Percentiles rank a stretch among this genome's conserved stretches.
Evolutionary conservation across 2,888 invertebrate genomes (phyloP).

Genomic region (Myopa tessellatipennis): DNA sequence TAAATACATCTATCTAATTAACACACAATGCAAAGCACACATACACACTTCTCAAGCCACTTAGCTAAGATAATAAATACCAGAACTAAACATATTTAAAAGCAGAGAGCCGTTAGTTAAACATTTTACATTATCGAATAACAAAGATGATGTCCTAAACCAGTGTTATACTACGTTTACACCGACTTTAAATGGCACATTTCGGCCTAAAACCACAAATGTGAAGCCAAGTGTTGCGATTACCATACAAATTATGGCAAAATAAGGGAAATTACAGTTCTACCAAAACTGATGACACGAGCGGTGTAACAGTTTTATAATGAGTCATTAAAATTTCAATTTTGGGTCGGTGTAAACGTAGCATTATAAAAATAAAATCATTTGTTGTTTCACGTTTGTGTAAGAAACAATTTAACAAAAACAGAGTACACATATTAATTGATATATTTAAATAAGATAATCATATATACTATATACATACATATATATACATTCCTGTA

Average conservation of each 20-base stretch:
- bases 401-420: slow-evolving; percentile 24
- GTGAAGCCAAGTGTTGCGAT: no score
- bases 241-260: no score
- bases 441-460: slow-evolving; percentile 40
- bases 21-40: slow-evolving; percentile 35
- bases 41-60: slow-evolving; percentile 34
- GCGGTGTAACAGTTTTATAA: no score
- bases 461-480: slow-evolving; percentile 40
- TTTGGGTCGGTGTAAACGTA: no score
- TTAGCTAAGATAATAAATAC: slow-evolving; percentile 24
- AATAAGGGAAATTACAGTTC: no score
- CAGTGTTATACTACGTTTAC: slow-evolving; percentile 8
- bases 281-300: no score
- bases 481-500: slow-evolving; percentile 63
- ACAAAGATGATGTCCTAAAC: slow-evolving; percentile 13
- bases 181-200: no score
- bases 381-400: slow-evolving; percentile 10
- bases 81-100: neutral
- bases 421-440: slow-evolving; percentile 3
- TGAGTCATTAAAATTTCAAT: no score
- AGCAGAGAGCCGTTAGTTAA: slow-evolving; percentile 27
- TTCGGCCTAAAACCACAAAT: no score
- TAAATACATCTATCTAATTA: slow-evolving; percentile 70
- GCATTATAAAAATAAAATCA: no score
- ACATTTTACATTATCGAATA: slow-evolving; percentile 23